Base-by-base conservation (phyloP, 2,888 invertebrate genomes). In the Mesorhabditis sp. region DNA sequence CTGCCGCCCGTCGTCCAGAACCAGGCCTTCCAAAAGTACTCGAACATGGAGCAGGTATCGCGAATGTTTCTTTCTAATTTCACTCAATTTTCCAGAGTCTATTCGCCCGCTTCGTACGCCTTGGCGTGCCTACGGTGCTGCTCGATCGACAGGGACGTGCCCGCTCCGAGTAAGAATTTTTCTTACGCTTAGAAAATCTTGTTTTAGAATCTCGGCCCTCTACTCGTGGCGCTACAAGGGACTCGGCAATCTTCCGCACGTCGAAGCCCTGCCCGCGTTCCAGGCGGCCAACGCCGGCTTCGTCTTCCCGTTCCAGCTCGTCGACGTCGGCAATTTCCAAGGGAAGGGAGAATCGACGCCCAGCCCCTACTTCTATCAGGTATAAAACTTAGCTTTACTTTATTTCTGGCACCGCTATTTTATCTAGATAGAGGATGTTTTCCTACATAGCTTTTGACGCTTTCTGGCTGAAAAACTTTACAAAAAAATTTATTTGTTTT, bases 1-100 rank as follows among this genome's bases (percentile, higher is more conserved):
- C 89, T 99, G 80, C 98, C 98, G 0, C 98, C 98, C 0, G 96
- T 99, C 10, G 96, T 99, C 65, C 98, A 99, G 88, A 99, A 99
- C 87, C 96, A 97, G 93, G 97, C 98, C 5, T 98, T 98, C 88
- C 97, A 99, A 87, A 99, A 99, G 87, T 98, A 95, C 88, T 95
- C 94, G 69, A 99, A 99, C 86, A 97, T 99, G 97, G 98, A 99
- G 85, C 98, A 99, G 88, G 70, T 69, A 62, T n/a, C 13, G n/a
- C 5, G 2, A n/a, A 10, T n/a, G 6, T 28, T 28, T 2, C 2
- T 42, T 45, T 5, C 7, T 4, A 13, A 7, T 67, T 10, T 28
- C 41, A 13, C 7, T 13, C 15, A 42, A 7, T 67, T 28, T 2
- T 62, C 41, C 5, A 70, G 70, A 95, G 95, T 68, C 89, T 99